phyloP scores from a whole-genome alignment of 2,888 invertebrate genomes.

The Eupithecia inturbata region DNA sequence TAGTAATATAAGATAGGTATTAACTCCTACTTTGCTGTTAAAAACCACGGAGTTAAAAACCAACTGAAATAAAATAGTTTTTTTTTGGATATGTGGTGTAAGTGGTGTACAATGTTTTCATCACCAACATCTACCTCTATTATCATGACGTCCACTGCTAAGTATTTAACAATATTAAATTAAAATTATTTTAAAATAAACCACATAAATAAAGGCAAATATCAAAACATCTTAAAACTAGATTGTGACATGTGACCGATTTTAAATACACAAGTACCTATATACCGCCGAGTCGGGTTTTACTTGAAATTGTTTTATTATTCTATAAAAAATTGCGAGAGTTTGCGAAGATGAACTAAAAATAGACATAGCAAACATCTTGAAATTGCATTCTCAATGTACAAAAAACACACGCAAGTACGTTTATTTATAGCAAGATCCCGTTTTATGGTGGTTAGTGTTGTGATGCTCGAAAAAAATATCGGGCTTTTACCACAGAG shows the following conservation, averaged over 20 bases:
- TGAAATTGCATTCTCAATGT: neutral
- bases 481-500: no score
- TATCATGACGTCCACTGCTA: neutral
- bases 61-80: no score
- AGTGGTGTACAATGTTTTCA: neutral
- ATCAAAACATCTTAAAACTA: neutral
- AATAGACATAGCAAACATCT: neutral
- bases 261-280: neutral
- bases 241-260: neutral
- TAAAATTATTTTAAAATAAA: no score
- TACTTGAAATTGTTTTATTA: neutral
- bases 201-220: neutral
- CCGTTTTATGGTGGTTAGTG: no score
- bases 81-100: neutral
- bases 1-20: no score
- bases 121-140: neutral
- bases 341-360: neutral
- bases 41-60: no score
- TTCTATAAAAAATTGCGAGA: neutral
- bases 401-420: neutral
- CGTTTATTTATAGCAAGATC: neutral
- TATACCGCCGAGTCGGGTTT: slow-evolving; percentile 1
- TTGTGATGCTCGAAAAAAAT: no score
- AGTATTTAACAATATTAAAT: no score
- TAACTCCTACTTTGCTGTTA: no score